Evolutionary conservation across 2,888 invertebrate genomes (phyloP).

Genomic region (Caenorhabditis japonica): DNA sequence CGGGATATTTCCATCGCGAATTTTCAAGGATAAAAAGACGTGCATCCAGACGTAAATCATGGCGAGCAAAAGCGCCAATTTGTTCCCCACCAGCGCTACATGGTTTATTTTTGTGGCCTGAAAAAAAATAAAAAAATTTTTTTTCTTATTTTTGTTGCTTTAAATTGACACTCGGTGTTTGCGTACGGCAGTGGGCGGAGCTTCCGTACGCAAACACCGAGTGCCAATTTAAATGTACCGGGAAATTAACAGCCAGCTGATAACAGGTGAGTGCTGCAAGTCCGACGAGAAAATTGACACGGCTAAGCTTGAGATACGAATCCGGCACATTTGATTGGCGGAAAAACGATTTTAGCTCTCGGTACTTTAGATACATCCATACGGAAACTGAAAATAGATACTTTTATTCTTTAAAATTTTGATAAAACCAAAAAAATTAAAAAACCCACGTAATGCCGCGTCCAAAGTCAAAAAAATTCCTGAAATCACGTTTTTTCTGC

Average conservation of each 20-base stretch:
- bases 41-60: constrained; percentile 45
- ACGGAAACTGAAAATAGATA: constrained; percentile 39
- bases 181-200: no score
- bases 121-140: no score
- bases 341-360: constrained; percentile 45
- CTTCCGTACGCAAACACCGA: no score
- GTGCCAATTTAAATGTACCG: constrained; percentile 17
- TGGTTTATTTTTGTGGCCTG: constrained; percentile 48
- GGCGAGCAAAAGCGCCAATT: constrained; percentile 25
- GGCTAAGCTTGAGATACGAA: constrained; percentile 1
- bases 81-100: constrained; percentile 27
- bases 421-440: background rate
- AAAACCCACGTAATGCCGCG: no score
- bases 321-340: constrained; percentile 13
- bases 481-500: no score
- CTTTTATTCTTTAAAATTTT: background rate
- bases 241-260: constrained; percentile 48
- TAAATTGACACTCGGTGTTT: no score
- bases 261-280: constrained; percentile 29
- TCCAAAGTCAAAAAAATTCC: no score
- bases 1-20: constrained; percentile 31
- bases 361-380: constrained; percentile 51
- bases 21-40: constrained; percentile 28
- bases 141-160: no score
- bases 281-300: constrained; percentile 27